These are phyloP conservation scores for Tapirus indicus DNA, from an alignment of 2,797 vertebrate species.

Conservation along the genomic window DNA sequence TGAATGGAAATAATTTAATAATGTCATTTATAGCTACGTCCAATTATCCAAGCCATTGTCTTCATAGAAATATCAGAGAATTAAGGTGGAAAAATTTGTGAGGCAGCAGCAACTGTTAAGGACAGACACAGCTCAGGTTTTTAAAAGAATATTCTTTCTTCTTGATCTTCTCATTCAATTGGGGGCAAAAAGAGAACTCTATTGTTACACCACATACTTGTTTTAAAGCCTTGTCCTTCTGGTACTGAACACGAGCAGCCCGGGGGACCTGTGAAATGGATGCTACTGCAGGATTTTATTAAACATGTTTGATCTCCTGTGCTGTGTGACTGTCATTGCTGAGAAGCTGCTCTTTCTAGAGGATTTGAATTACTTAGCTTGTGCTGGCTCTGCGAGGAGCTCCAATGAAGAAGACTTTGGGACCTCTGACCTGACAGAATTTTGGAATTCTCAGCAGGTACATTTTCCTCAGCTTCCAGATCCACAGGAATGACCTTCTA, in stretches of 20 bases:
- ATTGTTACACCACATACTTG: rapidly evolving
- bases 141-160: not conserved
- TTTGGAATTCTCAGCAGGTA: not conserved
- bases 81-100: not conserved
- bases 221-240: not conserved
- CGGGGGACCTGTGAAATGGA: not conserved
- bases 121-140: not conserved
- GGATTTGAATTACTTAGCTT: not conserved
- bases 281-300: not conserved
- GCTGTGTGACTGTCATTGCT: not conserved
- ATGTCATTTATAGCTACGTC: not conserved
- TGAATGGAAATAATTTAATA: not conserved
- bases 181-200: not conserved
- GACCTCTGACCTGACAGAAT: not conserved
- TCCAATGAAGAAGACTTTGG: not conserved
- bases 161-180: not conserved
- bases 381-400: not conserved
- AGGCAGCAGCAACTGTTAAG: not conserved
- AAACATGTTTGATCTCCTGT: not conserved
- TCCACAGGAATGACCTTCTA: not conserved
- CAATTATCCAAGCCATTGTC: not conserved
- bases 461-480: not conserved
- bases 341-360: not conserved
- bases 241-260: rapidly evolving
- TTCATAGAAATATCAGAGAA: not conserved